Conservation (phyloP, 2,888 invertebrate genomes). For the Imbricaverruca yamaguchii region DNA sequence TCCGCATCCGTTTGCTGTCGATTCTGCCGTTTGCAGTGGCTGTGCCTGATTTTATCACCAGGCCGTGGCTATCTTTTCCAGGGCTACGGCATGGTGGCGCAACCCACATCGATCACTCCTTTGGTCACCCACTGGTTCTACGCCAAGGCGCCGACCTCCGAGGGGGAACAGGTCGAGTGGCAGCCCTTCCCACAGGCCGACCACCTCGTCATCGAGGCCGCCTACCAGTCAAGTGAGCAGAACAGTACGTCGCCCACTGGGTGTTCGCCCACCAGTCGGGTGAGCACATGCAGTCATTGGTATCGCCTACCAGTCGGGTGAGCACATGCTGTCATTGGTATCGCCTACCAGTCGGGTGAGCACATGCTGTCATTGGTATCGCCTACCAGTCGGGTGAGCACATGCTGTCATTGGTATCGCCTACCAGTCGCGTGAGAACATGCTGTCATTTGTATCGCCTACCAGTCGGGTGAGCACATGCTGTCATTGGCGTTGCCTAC, state of each 20-base stretch:
- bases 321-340: background rate
- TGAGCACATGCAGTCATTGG: no score
- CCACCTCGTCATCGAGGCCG: background rate
- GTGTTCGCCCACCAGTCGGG: background rate
- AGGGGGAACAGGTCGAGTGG: background rate
- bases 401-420: no score
- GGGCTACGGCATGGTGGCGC: background rate
- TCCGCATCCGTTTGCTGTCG: no score
- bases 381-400: no score
- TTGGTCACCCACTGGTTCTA: constrained; percentile 10
- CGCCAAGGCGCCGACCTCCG: background rate
- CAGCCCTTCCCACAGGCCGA: background rate
- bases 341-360: no score
- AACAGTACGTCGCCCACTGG: background rate
- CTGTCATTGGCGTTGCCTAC: no score
- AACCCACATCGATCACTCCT: background rate
- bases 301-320: background rate
- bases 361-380: no score
- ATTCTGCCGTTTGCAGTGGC: no score
- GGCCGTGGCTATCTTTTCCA: background rate
- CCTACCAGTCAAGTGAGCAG: background rate
- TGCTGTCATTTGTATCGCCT: no score
- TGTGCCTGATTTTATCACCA: no score
- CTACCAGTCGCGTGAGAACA: no score
- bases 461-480: no score